Percentiles rank a stretch among this genome's conserved stretches.
Conservation (phyloP, 2,797 vertebrate genomes). For the Mormyrus proboscirostris region DNA sequence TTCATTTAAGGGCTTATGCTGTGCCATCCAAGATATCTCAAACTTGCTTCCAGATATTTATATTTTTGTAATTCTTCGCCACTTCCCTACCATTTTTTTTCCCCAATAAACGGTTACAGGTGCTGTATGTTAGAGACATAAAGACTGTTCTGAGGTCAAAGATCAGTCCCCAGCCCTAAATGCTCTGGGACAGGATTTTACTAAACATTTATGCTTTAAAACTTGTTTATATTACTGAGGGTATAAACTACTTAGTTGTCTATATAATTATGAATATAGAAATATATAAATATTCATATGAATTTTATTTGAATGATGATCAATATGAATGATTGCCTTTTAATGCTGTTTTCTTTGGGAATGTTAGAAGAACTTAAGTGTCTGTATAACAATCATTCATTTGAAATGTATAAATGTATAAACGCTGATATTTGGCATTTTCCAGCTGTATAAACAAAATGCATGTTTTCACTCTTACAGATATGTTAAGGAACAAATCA, state of each 20-base stretch:
- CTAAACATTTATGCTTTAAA: slow-evolving; percentile 14
- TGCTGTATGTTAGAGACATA: not conserved
- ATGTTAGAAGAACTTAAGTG: slow-evolving; percentile 21
- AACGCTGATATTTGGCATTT: slow-evolving; percentile 20
- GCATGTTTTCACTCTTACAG: slow-evolving; percentile 26
- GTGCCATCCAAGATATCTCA: not conserved
- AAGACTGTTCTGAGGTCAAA: slow-evolving; percentile 19
- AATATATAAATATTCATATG: slow-evolving; percentile 22
- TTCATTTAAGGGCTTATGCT: not conserved
- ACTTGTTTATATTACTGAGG: not conserved
- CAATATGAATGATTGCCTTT: slow-evolving; percentile 23
- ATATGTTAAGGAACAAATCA: slow-evolving; percentile 22
- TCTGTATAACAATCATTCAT: slow-evolving; percentile 22
- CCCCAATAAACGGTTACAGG: not conserved
- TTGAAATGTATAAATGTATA: slow-evolving; percentile 22
- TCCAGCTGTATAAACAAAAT: slow-evolving; percentile 19
- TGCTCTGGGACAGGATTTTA: slow-evolving; percentile 19
- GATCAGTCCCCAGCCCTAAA: slow-evolving; percentile 7
- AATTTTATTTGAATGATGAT: slow-evolving; percentile 17
- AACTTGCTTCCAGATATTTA: not conserved
- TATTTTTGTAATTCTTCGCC: not conserved
- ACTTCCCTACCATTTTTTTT: not conserved
- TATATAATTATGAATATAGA: slow-evolving; percentile 24
- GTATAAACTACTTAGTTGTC: slow-evolving; percentile 22
- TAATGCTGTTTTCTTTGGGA: slow-evolving; percentile 20